Evolutionary conservation across 1,140 invertebrate species (phyloP).

Genomic region (Drosophila tsacasi): DNA sequence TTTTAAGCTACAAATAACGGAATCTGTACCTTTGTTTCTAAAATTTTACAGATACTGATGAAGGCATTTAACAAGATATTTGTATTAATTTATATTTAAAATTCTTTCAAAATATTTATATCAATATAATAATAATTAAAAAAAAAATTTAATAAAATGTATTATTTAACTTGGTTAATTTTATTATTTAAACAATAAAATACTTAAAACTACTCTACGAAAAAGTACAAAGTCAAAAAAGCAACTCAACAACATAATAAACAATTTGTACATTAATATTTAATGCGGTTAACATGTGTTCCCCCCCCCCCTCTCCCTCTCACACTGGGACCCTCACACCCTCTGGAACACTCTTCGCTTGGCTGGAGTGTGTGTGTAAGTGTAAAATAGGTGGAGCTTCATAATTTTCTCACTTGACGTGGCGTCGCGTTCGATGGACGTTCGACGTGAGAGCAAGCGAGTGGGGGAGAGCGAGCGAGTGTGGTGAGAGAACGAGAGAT

Average conservation of each 20-base stretch:
- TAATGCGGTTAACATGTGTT: constrained; percentile 82
- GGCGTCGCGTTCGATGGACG: constrained; percentile 26
- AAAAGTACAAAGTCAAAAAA: constrained; percentile 48
- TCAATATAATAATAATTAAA: not conserved
- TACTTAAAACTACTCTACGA: not conserved
- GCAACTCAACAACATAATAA: constrained; percentile 74
- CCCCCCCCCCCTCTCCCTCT: no score
- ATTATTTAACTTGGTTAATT: not conserved
- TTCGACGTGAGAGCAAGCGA: constrained; percentile 12
- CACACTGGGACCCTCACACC: constrained; percentile 6
- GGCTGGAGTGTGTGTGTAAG: constrained; percentile 32
- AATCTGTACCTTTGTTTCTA: no score
- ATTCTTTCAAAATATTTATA: no score
- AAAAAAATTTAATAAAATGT: not conserved
- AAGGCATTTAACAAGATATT: no score
- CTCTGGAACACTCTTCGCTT: constrained; percentile 5
- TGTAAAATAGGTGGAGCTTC: constrained; percentile 81
- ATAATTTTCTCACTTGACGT: constrained; percentile 77
- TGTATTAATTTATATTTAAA: no score
- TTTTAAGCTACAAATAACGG: no score
- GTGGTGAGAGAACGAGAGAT: constrained; percentile 8
- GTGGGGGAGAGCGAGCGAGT: constrained; percentile 22
- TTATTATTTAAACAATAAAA: not conserved
- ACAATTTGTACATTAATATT: constrained; percentile 83
- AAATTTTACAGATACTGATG: no score